Base-by-base conservation (phyloP, 35 echinoderm and acorn worm species). In the Hemicentrotus pulcherrimus region DNA sequence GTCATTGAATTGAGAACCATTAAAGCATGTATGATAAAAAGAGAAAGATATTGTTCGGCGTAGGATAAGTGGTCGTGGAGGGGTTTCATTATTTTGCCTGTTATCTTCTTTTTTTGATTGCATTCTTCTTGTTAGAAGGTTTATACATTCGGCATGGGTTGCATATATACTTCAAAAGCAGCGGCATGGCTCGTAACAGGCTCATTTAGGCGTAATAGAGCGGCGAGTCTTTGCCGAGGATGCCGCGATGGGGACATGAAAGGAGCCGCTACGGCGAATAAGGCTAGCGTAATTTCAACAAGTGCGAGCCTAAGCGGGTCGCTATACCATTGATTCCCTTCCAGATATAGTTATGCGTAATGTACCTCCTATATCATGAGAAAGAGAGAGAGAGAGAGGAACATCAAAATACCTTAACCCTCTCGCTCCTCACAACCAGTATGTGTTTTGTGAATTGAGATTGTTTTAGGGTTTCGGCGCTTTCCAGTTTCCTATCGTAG, bases 161-260 rank as follows among this genome's bases (percentile, higher is more conserved):
- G 46, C 88, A 24, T 33, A 47, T 47, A 47, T 47, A 90, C 88
- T 90, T 90, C 88, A 90, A 90, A 90, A 13, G 88, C 88, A 30
- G 88, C 88, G 88, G 88, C 88, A 90, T 32, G 32, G 32, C 88
- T 90, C 88, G 88, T 90, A 90, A 90, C 88, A 90, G 88, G 88
- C 88, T 90, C 88, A 90, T 90, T 90, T 90, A 90, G 88, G 88
- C 88, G 88, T 90, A 90, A 90, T 90, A 90, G 88, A 90, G 88
- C 88, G 88, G 88, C 32, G 32, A 45, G 88, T 47, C 88, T 90
- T 90, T 90, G 88, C 31, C 88, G 46, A 90, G 19, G 88, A 28
- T 33, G 46, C 88, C 88, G 88, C 32, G 13, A 18, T 32, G 88
- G 5, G 88, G 14, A 90, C 31, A 90, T 90, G 32, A 90, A 90